Percentiles rank a stretch among this genome's conserved stretches.
phyloP scores from a whole-genome alignment of 2,888 invertebrate species.

The Melipona beecheii region DNA sequence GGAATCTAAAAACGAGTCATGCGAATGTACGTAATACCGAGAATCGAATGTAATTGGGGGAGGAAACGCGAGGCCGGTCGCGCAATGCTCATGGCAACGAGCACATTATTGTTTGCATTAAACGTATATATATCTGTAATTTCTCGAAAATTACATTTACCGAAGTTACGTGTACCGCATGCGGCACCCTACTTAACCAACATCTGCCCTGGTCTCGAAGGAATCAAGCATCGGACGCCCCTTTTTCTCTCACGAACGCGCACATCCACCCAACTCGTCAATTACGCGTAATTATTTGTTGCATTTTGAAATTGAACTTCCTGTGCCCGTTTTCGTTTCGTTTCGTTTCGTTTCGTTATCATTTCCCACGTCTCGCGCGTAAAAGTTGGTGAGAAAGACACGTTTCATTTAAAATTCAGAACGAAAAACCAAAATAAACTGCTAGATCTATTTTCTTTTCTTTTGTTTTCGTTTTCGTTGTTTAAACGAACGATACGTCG shows the following conservation, averaged over 20 bases:
- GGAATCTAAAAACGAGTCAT: conserved; percentile 65
- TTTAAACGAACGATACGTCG: neutral
- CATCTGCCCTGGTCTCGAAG: conserved; percentile 59
- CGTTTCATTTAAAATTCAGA: neutral
- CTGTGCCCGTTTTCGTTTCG: conserved; percentile 17
- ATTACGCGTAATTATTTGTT: conserved; percentile 58
- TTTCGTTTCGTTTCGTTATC: neutral
- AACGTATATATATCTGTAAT: conserved; percentile 44
- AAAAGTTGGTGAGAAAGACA: neutral
- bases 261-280: conserved; percentile 12
- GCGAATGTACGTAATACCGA: conserved; percentile 58
- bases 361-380: neutral
- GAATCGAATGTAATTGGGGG: conserved; percentile 67
- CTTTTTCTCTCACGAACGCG: neutral
- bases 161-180: conserved; percentile 34
- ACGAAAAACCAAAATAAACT: neutral
- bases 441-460: no score
- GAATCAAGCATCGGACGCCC: conserved; percentile 23
- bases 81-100: conserved; percentile 43
- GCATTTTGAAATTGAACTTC: conserved; percentile 35
- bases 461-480: neutral
- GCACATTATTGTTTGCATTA: conserved; percentile 61
- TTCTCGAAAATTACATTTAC: conserved; percentile 53
- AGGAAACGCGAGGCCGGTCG: conserved; percentile 50
- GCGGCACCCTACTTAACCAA: conserved; percentile 52